These are phyloP conservation scores for Metridium senile DNA, from an alignment of 92 coral and sea anemone species.

Conservation along the genomic window DNA sequence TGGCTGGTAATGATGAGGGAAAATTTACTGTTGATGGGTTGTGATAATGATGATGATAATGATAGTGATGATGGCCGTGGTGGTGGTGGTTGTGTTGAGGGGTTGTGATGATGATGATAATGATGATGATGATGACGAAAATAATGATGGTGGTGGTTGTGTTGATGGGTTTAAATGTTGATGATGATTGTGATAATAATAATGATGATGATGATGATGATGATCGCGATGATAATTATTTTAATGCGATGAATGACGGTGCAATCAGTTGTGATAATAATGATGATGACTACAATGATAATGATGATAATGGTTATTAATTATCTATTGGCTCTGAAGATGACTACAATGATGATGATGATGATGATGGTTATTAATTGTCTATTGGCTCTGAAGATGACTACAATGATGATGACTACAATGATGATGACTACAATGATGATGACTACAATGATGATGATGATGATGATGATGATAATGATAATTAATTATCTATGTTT, in stretches of 20 bases:
- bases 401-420: background rate
- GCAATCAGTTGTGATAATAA: no score
- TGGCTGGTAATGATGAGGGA: background rate
- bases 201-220: no score
- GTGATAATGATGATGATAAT: background rate
- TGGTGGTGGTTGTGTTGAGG: background rate
- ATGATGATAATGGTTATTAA: no score
- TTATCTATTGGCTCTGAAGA: no score
- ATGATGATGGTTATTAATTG: no score
- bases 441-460: background rate
- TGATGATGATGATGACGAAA: background rate
- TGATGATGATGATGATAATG: background rate
- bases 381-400: background rate
- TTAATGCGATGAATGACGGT: no score
- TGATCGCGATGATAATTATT: no score
- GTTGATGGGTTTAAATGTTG: no score
- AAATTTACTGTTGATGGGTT: no score
- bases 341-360: no score
- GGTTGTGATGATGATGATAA: background rate
- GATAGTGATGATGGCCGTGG: background rate
- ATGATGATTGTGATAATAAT: no score
- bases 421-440: background rate
- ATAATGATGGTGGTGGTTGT: background rate
- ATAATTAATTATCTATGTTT: background rate
- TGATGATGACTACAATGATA: background rate